phyloP scores from a whole-genome alignment of 2,888 invertebrate species.

The Andrena bicolor region DNA sequence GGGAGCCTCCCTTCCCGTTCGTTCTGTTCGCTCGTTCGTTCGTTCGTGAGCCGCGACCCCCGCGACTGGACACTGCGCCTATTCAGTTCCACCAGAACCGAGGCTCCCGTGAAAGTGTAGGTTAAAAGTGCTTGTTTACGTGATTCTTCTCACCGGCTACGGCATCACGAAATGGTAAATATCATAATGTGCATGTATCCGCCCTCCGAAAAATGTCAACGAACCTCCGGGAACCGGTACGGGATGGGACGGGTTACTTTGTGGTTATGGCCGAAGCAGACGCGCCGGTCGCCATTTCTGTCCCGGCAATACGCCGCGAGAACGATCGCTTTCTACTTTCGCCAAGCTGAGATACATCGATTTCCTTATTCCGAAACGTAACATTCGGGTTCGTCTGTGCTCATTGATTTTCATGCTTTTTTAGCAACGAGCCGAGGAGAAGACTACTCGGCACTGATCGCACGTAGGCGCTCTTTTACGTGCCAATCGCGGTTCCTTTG shows the following conservation, averaged over 20 bases:
- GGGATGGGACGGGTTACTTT: conserved; percentile 65
- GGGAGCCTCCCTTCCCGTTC: conserved; percentile 84
- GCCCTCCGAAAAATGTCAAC: conserved; percentile 42
- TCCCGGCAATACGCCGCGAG: conserved; percentile 74
- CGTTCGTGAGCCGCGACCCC: conserved; percentile 81
- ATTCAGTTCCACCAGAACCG: conserved; percentile 81
- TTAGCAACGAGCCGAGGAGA: not conserved
- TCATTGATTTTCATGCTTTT: conserved; percentile 20
- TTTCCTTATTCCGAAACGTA: conserved; percentile 10
- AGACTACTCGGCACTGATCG: not conserved
- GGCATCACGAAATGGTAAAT: conserved; percentile 82
- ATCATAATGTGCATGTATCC: conserved; percentile 62
- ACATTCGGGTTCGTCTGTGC: not conserved
- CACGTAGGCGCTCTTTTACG: conserved; percentile 34
- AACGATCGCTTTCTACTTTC: conserved; percentile 65
- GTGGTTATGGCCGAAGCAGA: conserved; percentile 82
- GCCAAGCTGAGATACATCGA: conserved; percentile 32
- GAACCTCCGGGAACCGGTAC: conserved; percentile 53
- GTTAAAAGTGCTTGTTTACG: conserved; percentile 81
- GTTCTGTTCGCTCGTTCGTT: conserved; percentile 69
- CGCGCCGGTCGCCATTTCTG: conserved; percentile 84
- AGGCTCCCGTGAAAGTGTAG: conserved; percentile 81
- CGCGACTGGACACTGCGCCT: conserved; percentile 79
- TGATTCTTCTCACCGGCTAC: conserved; percentile 76
- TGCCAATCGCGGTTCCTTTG: conserved; percentile 54